Evolutionary conservation across 2,797 vertebrate species (phyloP).

Genomic region (Alcedo quadribrachys): DNA sequence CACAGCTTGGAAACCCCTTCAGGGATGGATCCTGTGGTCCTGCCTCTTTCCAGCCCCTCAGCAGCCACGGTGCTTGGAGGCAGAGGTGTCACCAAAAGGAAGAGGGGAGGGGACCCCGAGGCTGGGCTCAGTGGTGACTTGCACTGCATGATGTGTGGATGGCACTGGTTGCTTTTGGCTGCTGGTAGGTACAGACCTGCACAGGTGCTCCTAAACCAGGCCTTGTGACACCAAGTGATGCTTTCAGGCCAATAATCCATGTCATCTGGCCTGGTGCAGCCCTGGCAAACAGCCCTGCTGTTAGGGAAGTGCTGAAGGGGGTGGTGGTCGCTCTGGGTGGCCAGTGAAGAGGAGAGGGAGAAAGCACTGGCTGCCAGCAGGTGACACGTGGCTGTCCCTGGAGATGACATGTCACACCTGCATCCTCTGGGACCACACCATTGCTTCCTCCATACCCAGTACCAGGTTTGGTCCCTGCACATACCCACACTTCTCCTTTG

Average conservation of each 20-base stretch:
- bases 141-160: not conserved
- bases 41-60: not conserved
- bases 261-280: not conserved
- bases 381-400: not conserved
- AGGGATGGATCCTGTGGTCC: not conserved
- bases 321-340: not conserved
- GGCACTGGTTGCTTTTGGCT: not conserved
- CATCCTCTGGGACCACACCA: not conserved
- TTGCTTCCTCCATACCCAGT: not conserved
- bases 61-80: accelerated
- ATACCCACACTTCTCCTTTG: not conserved
- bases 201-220: not conserved
- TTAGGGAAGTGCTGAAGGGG: not conserved
- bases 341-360: not conserved
- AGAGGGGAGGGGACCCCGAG: accelerated
- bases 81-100: not conserved
- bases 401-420: accelerated
- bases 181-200: accelerated
- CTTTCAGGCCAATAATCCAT: accelerated
- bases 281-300: not conserved
- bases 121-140: not conserved
- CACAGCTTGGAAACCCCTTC: not conserved
- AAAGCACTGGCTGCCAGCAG: not conserved
- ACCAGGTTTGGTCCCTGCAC: not conserved
- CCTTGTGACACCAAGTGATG: accelerated